Conservation (phyloP, 2,888 invertebrate genomes). For the Drosophila pseudotakahashii region DNA sequence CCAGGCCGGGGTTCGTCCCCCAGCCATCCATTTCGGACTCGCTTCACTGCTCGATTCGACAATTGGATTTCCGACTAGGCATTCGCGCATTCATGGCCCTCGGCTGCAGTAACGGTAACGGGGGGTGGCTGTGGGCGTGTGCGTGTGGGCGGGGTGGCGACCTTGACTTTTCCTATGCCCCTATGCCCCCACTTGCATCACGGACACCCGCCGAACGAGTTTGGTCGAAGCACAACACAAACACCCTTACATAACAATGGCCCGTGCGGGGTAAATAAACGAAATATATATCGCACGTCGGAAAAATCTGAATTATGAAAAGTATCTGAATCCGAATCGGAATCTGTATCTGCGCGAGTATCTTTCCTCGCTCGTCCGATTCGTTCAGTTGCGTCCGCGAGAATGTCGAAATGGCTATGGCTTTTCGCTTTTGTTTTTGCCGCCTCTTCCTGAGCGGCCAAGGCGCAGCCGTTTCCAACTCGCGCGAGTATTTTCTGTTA, state of each 20-base stretch:
- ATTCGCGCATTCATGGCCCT: conserved; percentile 60
- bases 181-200: conserved; percentile 52
- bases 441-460: conserved; percentile 55
- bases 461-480: conserved; percentile 44
- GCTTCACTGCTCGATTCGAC: conserved; percentile 27
- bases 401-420: conserved; percentile 62
- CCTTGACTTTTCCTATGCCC: conserved; percentile 63
- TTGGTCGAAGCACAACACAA: conserved; percentile 35
- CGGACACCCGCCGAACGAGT: conserved; percentile 32
- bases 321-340: conserved; percentile 42
- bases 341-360: conserved; percentile 41
- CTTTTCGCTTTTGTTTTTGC: conserved; percentile 58
- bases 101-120: conserved; percentile 52
- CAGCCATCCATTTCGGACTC: conserved; percentile 49
- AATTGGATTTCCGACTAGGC: conserved; percentile 35
- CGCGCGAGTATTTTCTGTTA: conserved; percentile 42
- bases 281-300: conserved; percentile 59
- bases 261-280: conserved; percentile 60
- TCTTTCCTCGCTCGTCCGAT: conserved; percentile 56
- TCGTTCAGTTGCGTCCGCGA: conserved; percentile 63
- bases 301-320: conserved; percentile 73
- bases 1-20: conserved; percentile 49
- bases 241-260: conserved; percentile 64
- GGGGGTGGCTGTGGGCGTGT: conserved; percentile 5
- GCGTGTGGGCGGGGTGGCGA: conserved; percentile 42